These are phyloP conservation scores for Hypolimnas misippus DNA, from an alignment of 2,888 invertebrate species.

Conservation along the genomic window DNA sequence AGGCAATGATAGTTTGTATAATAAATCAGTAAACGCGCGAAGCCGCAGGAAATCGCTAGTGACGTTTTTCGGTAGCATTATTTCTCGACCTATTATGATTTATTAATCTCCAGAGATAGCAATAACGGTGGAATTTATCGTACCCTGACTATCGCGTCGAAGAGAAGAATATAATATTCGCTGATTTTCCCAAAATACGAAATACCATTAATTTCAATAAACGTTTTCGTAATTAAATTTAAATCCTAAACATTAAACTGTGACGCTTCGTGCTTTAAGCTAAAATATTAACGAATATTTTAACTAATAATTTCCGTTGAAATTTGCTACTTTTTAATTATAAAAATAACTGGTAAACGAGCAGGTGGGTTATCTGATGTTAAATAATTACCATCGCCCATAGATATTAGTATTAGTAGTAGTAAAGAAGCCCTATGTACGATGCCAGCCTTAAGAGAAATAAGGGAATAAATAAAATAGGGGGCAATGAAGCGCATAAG, in stretches of 20 bases:
- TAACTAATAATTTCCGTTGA: not conserved
- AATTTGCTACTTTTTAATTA: not conserved
- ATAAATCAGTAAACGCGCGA: not conserved
- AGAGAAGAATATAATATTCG: slow-evolving; percentile 21
- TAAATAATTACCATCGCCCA: no score
- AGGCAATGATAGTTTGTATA: not conserved
- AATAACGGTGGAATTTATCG: slow-evolving; percentile 23
- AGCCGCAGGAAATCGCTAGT: not conserved
- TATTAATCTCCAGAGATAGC: slow-evolving; percentile 29
- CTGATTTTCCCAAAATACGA: slow-evolving; percentile 18
- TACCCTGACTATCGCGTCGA: slow-evolving; percentile 10
- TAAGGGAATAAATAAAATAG: no score
- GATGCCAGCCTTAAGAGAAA: no score
- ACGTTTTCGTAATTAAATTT: slow-evolving; percentile 18
- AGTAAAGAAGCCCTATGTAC: no score
- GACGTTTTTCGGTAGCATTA: not conserved
- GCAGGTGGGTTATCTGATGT: no score
- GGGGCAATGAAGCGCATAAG: no score
- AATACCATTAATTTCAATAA: slow-evolving; percentile 35
- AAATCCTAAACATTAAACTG: slow-evolving; percentile 1
- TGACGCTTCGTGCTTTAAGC: not conserved
- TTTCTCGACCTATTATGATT: slow-evolving; percentile 26
- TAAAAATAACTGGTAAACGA: no score
- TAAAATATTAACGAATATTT: not conserved
- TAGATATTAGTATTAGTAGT: not conserved